A percentile compares a stretch with the other conserved stretches of the same genome.
These are phyloP conservation scores for Aphelocoma californica DNA, from an alignment of 2,797 vertebrate genomes.

Conservation along the genomic window DNA sequence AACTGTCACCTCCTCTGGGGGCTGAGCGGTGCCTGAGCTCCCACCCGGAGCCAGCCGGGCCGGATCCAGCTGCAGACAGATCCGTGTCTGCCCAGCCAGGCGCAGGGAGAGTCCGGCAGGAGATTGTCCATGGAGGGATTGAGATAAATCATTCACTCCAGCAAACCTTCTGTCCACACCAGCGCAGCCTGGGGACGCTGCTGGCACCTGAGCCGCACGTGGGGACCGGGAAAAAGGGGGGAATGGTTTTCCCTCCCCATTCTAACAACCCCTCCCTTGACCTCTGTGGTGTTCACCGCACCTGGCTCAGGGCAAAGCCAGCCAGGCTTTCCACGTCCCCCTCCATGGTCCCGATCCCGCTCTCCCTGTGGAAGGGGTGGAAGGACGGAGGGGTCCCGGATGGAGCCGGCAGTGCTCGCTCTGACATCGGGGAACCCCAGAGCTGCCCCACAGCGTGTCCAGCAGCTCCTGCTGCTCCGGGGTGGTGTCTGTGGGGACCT, in stretches of 20 bases:
- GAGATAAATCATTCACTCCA: background rate
- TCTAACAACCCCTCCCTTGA: background rate
- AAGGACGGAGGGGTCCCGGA: background rate
- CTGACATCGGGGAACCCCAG: fast-evolving
- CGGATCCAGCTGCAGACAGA: background rate
- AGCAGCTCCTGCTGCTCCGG: background rate
- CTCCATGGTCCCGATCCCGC: background rate
- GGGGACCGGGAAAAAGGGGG: background rate
- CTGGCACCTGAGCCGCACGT: background rate
- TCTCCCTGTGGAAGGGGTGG: fast-evolving
- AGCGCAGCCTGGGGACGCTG: background rate
- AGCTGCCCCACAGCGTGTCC: background rate
- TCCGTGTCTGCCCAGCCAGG: background rate
- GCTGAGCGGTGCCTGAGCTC: background rate
- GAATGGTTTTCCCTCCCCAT: background rate
- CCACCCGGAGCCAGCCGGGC: no score
- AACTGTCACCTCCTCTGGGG: background rate
- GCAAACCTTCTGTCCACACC: background rate
- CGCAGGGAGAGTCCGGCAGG: background rate
- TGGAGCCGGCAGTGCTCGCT: fast-evolving
- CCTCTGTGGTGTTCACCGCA: background rate
- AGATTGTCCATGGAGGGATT: background rate
- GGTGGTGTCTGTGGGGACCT: background rate
- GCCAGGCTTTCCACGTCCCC: background rate
- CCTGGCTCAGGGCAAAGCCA: background rate